phyloP scores from a whole-genome alignment of 1,140 invertebrate species.

The Papilio polytes region DNA sequence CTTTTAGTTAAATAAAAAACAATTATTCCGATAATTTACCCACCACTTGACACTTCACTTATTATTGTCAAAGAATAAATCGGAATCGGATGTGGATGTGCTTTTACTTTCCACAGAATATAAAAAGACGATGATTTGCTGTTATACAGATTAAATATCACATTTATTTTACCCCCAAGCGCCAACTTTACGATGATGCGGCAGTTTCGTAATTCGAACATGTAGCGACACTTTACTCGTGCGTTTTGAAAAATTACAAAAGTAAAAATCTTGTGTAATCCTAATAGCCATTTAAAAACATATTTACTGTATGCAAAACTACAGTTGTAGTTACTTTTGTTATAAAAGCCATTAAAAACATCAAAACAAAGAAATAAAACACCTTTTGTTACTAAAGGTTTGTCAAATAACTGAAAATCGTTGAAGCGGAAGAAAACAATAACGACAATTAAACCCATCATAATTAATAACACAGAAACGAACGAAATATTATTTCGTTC shows the following conservation, averaged over 20 bases:
- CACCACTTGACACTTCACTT: conserved; percentile 5
- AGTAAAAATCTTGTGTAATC: not conserved
- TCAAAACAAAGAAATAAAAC: not conserved
- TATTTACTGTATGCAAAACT: not conserved
- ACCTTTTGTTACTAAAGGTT: not conserved
- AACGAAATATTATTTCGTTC: not conserved
- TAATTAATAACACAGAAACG: too few relatives aligned
- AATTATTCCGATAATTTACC: conserved; percentile 12
- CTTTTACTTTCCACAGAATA: conserved; percentile 17
- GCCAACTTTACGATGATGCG: not conserved
- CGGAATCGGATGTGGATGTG: not conserved
- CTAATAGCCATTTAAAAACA: not conserved
- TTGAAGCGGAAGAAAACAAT: not conserved
- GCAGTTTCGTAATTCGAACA: not conserved
- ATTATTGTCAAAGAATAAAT: conserved; percentile 10
- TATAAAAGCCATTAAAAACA: not conserved
- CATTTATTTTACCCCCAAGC: not conserved
- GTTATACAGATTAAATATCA: not conserved
- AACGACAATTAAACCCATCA: not conserved
- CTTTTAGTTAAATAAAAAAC: conserved; percentile 1
- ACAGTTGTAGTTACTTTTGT: not conserved
- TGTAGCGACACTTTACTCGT: not conserved
- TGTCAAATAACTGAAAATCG: too few relatives aligned
- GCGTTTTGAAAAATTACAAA: not conserved
- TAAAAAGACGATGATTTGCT: not conserved